These are phyloP conservation scores for Platycercus adscitus DNA, from an alignment of 2,113 vertebrate species.

Conservation along the genomic window DNA sequence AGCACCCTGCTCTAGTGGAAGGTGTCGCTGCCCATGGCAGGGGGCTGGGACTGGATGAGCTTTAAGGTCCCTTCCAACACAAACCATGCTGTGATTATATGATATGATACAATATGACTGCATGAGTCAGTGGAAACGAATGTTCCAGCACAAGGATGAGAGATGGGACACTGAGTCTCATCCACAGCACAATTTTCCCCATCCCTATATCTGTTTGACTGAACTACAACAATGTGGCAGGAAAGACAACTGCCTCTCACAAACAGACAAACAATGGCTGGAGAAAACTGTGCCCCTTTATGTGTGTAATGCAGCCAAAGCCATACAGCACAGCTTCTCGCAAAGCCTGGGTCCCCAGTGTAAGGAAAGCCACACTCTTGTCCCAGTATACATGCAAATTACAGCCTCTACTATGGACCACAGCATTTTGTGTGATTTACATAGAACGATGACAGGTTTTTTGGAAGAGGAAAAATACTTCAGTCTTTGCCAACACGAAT, in stretches of 20 bases:
- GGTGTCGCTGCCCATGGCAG: neutral
- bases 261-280: neutral
- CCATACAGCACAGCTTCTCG: neutral
- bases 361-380: neutral
- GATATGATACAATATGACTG: neutral
- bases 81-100: neutral
- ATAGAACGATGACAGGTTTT: slow-evolving; percentile 30
- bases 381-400: neutral
- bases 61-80: neutral
- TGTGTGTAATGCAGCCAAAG: neutral
- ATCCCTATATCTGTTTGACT: neutral
- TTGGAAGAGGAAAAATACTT: neutral
- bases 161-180: neutral
- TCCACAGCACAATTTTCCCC: neutral
- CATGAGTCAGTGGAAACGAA: neutral
- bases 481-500: slow-evolving; percentile 19
- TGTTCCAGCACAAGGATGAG: neutral
- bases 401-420: neutral
- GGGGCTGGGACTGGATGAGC: neutral
- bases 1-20: neutral
- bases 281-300: neutral
- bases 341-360: neutral
- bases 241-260: neutral
- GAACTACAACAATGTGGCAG: neutral
- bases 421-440: slow-evolving; percentile 17